These are phyloP conservation scores for Phalacrocorax aristotelis DNA, from an alignment of 2,113 vertebrate genomes.

Conservation along the genomic window DNA sequence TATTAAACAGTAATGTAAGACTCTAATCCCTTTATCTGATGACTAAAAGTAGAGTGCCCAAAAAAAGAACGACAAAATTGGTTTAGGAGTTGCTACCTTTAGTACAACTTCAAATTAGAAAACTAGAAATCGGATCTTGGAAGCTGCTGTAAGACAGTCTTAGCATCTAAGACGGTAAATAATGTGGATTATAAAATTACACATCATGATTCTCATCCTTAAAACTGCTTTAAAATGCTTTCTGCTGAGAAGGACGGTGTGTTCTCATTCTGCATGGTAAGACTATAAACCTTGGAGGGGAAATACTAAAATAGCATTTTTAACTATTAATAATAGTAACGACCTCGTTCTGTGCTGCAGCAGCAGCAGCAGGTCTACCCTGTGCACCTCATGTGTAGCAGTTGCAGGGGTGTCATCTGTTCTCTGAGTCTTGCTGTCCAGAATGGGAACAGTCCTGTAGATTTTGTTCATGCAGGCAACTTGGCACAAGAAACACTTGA, in stretches of 20 bases:
- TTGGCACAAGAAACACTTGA: neutral
- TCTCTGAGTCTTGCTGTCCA: neutral
- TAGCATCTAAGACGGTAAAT: neutral
- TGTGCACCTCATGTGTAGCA: neutral
- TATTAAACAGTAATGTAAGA: neutral
- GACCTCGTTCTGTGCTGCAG: neutral
- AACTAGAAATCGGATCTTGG: neutral
- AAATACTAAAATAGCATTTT: neutral
- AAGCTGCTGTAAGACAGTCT: neutral
- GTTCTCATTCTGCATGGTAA: neutral
- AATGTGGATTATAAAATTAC: neutral
- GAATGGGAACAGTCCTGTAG: neutral
- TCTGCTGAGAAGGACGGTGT: neutral
- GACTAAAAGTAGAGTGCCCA: neutral
- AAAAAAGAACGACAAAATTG: neutral
- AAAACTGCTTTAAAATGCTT: neutral
- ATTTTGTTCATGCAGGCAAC: neutral
- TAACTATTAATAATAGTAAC: too few species aligned
- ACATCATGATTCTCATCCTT: neutral
- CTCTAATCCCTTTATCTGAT: conserved; percentile 2
- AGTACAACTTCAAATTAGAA: neutral
- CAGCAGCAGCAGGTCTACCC: neutral
- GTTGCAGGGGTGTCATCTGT: accelerated
- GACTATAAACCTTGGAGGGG: neutral
- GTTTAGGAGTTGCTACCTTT: neutral